Evolutionary conservation across 1,140 invertebrate species (phyloP), one percentile per base, ranked within the genome.

Genomic region (Philopotamus ludificatus): DNA sequence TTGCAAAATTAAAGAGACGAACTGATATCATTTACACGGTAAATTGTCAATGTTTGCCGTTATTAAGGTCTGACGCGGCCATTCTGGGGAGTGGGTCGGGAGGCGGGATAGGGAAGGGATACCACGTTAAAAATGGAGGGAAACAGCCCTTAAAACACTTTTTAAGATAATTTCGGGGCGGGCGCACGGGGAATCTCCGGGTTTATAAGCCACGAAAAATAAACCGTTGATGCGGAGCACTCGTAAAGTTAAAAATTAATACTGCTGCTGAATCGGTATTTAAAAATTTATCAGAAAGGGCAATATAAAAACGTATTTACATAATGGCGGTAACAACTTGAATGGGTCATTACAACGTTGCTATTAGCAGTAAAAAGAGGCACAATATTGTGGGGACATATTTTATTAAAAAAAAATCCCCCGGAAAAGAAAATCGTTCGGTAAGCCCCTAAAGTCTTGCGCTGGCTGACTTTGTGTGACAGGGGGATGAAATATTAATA

Each of bases 201-300:
- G 15, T 39, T 57, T 42, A 57, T 57, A 57, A 34, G 44, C 44
- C 26, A 47, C 47, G 45, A 62, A 44, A 44, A 62, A 44, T 25
- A 28, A 62, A 50, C 44, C 53, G 53, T 57, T 57, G 34, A 57
- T 57, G 53, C 53, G 21, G 44, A 26, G 53, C 49, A 49, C 21
- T 45, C 42, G 28, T 65, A 57, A 65, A 65, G 53, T 65, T 57
- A 65, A 65, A 65, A 65, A 65, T 65, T 65, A 65, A 65, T 57
- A 65, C 63, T 25, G 63, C 26, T 23, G 63, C 63, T 57, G 63
- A 65, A 65, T 65, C 63, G 54, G 63, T 65, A 58, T 65, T 65
- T 65, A 65, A 65, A 63, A 65, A 65, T 65, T 65, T 65, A 65
- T 65, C 63, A 65, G 63, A 22, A 41, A 34, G 63, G 63, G 63